Percentiles rank a stretch among this genome's conserved stretches.
These are phyloP conservation scores for Micrasema longulum DNA, from an alignment of 1,140 invertebrate genomes.

Conservation along the genomic window DNA sequence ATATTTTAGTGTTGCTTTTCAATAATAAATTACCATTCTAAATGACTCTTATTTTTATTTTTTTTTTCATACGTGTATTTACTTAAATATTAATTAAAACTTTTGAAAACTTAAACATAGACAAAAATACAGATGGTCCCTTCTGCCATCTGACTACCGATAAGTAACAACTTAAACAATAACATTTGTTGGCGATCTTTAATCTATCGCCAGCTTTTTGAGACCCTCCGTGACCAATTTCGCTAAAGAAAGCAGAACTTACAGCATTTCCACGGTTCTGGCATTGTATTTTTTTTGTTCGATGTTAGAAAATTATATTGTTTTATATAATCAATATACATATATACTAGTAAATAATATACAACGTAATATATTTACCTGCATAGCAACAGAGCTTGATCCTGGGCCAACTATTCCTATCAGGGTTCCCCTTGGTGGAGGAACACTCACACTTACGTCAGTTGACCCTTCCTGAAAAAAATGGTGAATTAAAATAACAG, in stretches of 20 bases:
- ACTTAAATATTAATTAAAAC: too few species aligned
- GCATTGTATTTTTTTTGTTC: not conserved
- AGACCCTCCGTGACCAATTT: not conserved
- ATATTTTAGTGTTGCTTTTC: too few species aligned
- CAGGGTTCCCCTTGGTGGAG: slow-evolving; percentile 64
- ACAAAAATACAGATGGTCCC: too few species aligned
- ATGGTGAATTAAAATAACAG: too few species aligned
- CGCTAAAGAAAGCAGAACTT: not conserved
- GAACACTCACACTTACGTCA: not conserved
- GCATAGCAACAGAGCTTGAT: slow-evolving; percentile 75
- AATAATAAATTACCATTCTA: too few species aligned
- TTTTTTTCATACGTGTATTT: too few species aligned
- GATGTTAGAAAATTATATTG: not conserved
- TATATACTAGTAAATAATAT: not conserved
- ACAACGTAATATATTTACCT: slow-evolving; percentile 56
- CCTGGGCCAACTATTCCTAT: slow-evolving; percentile 80
- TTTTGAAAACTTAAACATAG: too few species aligned
- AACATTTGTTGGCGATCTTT: not conserved
- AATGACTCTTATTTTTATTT: too few species aligned
- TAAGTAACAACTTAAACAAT: too few species aligned
- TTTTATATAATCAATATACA: not conserved
- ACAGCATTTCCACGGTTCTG: not conserved
- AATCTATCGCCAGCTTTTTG: not conserved
- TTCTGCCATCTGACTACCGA: too few species aligned
- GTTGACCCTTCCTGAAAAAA: slow-evolving; percentile 22